phyloP scores from a whole-genome alignment of 2,888 invertebrate species.

The Euzetes globulus region DNA sequence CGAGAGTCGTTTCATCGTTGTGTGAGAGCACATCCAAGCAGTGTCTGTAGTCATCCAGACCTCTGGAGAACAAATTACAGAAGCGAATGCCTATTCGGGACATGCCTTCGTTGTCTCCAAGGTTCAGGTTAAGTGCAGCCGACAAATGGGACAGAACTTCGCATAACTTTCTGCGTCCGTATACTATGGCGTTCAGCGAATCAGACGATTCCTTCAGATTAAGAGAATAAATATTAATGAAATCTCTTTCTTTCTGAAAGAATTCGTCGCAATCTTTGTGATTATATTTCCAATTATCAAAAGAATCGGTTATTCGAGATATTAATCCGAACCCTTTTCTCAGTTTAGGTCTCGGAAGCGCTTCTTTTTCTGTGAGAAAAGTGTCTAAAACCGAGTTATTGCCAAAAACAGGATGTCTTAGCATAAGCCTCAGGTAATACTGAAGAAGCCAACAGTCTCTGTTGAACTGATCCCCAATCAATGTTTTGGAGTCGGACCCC shows the following conservation, averaged over 20 bases:
- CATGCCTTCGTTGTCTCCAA: conserved; percentile 34
- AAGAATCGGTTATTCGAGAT: conserved; percentile 46
- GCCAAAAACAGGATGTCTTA: conserved; percentile 47
- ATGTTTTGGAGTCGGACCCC: conserved; percentile 46
- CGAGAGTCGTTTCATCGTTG: conserved; percentile 48
- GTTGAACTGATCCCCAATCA: conserved; percentile 49
- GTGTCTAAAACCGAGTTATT: conserved; percentile 45
- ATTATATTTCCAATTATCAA: conserved; percentile 46
- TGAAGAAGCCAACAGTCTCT: conserved; percentile 48
- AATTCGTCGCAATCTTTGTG: conserved; percentile 48
- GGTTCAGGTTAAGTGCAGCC: conserved; percentile 42
- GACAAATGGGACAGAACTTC: conserved; percentile 43
- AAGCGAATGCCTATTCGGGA: conserved; percentile 35
- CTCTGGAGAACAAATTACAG: conserved; percentile 44
- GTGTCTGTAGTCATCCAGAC: conserved; percentile 45
- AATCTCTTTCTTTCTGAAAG: conserved; percentile 49
- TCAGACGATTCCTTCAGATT: conserved; percentile 46
- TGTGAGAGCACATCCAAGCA: conserved; percentile 45
- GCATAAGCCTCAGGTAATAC: conserved; percentile 47
- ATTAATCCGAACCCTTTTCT: conserved; percentile 45
- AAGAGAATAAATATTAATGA: conserved; percentile 45
- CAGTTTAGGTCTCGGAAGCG: conserved; percentile 46
- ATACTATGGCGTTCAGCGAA: conserved; percentile 47
- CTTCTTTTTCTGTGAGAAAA: conserved; percentile 47
- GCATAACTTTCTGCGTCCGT: conserved; percentile 45